These are phyloP conservation scores for Tapirus indicus DNA, from an alignment of 2,797 vertebrate species.

Conservation along the genomic window DNA sequence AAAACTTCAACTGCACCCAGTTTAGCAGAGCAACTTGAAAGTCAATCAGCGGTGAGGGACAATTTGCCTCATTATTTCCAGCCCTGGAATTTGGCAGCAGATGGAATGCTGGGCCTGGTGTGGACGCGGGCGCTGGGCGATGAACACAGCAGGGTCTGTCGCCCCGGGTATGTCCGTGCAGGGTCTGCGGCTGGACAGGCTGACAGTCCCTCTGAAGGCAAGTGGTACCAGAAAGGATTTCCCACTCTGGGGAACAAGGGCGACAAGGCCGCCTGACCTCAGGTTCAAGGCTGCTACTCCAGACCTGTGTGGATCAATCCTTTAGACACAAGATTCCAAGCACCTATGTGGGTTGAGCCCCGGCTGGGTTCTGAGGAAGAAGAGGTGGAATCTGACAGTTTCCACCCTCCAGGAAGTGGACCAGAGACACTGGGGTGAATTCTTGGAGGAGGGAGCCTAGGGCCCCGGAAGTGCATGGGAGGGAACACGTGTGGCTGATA, in stretches of 20 bases:
- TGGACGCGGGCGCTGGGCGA: slow-evolving; percentile 66
- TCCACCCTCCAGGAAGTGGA: neutral
- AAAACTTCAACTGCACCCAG: slow-evolving; percentile 88
- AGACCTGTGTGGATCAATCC: neutral
- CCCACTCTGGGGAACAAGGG: neutral
- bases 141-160: slow-evolving; percentile 65
- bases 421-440: neutral
- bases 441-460: neutral
- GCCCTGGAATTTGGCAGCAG: slow-evolving; percentile 85
- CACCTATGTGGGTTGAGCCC: neutral
- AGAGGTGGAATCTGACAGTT: neutral
- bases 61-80: slow-evolving; percentile 90
- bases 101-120: slow-evolving; percentile 86
- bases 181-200: neutral
- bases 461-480: neutral
- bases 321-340: neutral
- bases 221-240: slow-evolving; percentile 15
- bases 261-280: neutral
- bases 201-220: neutral
- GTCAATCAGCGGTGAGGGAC: slow-evolving; percentile 88
- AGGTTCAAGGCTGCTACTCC: neutral
- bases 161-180: neutral
- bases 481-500: neutral
- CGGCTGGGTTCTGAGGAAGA: neutral
- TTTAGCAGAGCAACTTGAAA: slow-evolving; percentile 87